Evolutionary conservation across 1,140 invertebrate genomes (phyloP).

Genomic region (Teleogryllus occipitalis): DNA sequence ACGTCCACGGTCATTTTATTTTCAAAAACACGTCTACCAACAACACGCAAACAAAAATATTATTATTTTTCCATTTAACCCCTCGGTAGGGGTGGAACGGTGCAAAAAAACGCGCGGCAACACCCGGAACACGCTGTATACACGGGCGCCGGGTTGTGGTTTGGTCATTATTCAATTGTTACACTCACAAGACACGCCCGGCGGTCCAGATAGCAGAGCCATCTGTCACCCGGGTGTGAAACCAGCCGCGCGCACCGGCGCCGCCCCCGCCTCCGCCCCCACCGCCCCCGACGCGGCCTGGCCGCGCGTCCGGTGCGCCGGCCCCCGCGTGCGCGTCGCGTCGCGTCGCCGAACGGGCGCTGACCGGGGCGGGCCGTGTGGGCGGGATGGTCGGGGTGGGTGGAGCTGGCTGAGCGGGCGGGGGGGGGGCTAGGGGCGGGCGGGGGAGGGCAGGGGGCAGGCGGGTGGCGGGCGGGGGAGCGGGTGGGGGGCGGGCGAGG

Average conservation of each 20-base stretch:
- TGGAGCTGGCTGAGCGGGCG: too few relatives aligned
- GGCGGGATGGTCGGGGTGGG: too few relatives aligned
- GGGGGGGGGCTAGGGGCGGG: too few relatives aligned
- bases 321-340: too few relatives aligned
- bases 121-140: background rate
- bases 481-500: too few relatives aligned
- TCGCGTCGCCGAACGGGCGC: too few relatives aligned
- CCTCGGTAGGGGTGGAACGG: background rate
- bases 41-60: background rate
- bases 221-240: background rate
- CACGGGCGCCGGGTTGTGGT: background rate
- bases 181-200: background rate
- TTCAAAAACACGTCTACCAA: background rate
- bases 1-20: background rate
- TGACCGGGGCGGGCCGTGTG: too few relatives aligned
- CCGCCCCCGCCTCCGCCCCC: too few relatives aligned
- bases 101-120: background rate
- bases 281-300: background rate
- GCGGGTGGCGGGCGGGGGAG: too few relatives aligned
- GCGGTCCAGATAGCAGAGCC: background rate
- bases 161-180: conserved; percentile 5
- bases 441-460: too few relatives aligned
- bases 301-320: too few relatives aligned
- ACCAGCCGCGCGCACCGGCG: background rate
- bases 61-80: background rate